Evolutionary conservation across 2,113 vertebrate genomes (phyloP), one percentile per base, ranked within the genome.

Genomic region (Phaethon lepturus): DNA sequence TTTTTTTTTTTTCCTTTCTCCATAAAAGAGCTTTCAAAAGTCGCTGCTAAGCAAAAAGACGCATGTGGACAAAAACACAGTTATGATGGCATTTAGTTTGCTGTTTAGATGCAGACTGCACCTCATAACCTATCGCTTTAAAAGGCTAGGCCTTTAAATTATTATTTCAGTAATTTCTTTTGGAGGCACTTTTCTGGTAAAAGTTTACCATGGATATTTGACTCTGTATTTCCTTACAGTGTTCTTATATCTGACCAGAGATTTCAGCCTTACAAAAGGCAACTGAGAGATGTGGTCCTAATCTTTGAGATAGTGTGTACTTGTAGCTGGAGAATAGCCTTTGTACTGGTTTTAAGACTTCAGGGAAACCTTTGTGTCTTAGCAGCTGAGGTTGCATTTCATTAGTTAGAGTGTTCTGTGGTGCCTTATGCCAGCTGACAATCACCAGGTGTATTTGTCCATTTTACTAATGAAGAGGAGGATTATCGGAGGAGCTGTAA

Each of bases 361-460:
- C 26, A 76, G 86, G 86, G 71, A 69, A 64, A 11, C 50, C 63
- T 69, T 55, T 74, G 66, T 9, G 11, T 69, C 53, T 53, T 1
- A 90, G 83, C 67, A 81, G 89, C 84, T 93, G 84, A 81, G 78
- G 64, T 18, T 81, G 68, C 26, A 5, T 66, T 90, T 96, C 93
- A 94, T 97, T 94, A 93, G 72, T 56, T 71, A 79, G 77, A 95
- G 94, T 94, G 93, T 40, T 40, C 47, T 29, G 77, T 0, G 1
- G 49, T 60, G 69, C 91, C 93, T 93, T 59, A 28, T 87, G 95
- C 97, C 97, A 97, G 94, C 95, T 96, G 97, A 92, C 73, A 40
- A 11, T 91, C 95, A 83, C 80, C 83, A 85, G 87, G 93, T 96
- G 93, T 86, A 10, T 63, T 84, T 73, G 86, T 22, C 89, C 89